Percentiles rank a stretch among this genome's conserved stretches.
phyloP scores from a whole-genome alignment of 1,140 invertebrate genomes.

The Carcinoscorpius rotundicauda region DNA sequence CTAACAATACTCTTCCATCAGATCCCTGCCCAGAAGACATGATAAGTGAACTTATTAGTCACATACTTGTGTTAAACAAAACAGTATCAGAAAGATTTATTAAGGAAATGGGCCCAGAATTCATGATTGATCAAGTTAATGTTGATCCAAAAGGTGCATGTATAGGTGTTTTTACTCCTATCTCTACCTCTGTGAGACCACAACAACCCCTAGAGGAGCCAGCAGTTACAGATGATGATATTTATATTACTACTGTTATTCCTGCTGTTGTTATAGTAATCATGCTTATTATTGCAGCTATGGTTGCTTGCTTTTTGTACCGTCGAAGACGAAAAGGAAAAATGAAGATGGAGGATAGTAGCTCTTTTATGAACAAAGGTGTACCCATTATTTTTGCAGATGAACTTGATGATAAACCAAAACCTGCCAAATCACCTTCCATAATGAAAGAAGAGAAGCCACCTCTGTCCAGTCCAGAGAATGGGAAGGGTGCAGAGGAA shows the following conservation, averaged over 20 bases:
- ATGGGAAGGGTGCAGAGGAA: not conserved
- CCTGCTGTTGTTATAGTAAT: slow-evolving; percentile 76
- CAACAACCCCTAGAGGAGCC: slow-evolving; percentile 34
- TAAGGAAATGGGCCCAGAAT: slow-evolving; percentile 58
- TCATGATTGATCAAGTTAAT: slow-evolving; percentile 57
- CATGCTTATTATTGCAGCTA: slow-evolving; percentile 70
- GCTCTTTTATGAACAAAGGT: slow-evolving; percentile 68
- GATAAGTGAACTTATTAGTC: slow-evolving; percentile 52
- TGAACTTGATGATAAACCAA: slow-evolving; percentile 76
- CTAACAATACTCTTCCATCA: slow-evolving; percentile 53
- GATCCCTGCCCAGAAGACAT: slow-evolving; percentile 59
- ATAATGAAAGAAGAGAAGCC: slow-evolving; percentile 88
- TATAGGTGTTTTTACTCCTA: slow-evolving; percentile 38
- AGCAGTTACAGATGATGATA: slow-evolving; percentile 40
- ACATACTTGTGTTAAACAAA: slow-evolving; percentile 41
- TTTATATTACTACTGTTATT: slow-evolving; percentile 80
- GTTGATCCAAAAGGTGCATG: slow-evolving; percentile 57
- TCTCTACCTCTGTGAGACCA: slow-evolving; percentile 18
- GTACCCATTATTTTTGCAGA: slow-evolving; percentile 86
- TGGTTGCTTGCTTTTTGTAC: slow-evolving; percentile 83
- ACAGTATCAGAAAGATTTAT: slow-evolving; percentile 44
- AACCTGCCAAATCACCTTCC: slow-evolving; percentile 71
- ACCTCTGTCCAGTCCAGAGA: slow-evolving; percentile 45
- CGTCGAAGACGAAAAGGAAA: slow-evolving; percentile 64
- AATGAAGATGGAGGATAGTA: slow-evolving; percentile 51